Evolutionary conservation across 1,140 invertebrate genomes (phyloP).

Genomic region (Brachionus angularis): DNA sequence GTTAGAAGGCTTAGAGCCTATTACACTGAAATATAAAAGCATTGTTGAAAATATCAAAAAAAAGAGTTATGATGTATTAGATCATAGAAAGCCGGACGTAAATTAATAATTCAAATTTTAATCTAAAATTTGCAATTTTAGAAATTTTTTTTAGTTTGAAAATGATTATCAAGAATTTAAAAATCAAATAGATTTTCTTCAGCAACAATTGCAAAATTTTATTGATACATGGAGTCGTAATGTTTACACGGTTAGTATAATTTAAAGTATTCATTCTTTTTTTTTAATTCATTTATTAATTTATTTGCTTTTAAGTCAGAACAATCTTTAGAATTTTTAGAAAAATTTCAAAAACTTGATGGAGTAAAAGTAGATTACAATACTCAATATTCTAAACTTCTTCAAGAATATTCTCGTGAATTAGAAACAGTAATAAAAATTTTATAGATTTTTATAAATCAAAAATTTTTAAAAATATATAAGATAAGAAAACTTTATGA

Average conservation of each 20-base stretch:
- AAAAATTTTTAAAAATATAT: neutral
- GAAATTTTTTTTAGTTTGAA: conserved; percentile 65
- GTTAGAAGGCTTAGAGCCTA: conserved; percentile 57
- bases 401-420: conserved; percentile 76
- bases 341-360: conserved; percentile 56
- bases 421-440: conserved; percentile 69
- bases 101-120: too few relatives aligned
- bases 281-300: neutral
- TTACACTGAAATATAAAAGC: conserved; percentile 54
- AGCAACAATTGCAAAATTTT: conserved; percentile 54
- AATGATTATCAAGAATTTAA: conserved; percentile 76
- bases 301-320: conserved; percentile 51
- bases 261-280: neutral
- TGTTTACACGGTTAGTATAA: conserved; percentile 52
- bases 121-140: neutral
- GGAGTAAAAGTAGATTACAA: conserved; percentile 55
- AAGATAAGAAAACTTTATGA: conserved; percentile 62
- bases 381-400: conserved; percentile 77
- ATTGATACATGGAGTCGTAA: conserved; percentile 56
- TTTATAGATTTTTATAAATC: neutral
- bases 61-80: conserved; percentile 83
- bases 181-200: conserved; percentile 63
- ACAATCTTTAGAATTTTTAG: conserved; percentile 55
- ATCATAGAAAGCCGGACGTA: conserved; percentile 75
- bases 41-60: conserved; percentile 70